A percentile compares a stretch with the other conserved stretches of the same genome.
These are phyloP conservation scores for Axinella damicornis DNA, from an alignment of 37 sponge, comb jelly and placozoan species.

Conservation along the genomic window DNA sequence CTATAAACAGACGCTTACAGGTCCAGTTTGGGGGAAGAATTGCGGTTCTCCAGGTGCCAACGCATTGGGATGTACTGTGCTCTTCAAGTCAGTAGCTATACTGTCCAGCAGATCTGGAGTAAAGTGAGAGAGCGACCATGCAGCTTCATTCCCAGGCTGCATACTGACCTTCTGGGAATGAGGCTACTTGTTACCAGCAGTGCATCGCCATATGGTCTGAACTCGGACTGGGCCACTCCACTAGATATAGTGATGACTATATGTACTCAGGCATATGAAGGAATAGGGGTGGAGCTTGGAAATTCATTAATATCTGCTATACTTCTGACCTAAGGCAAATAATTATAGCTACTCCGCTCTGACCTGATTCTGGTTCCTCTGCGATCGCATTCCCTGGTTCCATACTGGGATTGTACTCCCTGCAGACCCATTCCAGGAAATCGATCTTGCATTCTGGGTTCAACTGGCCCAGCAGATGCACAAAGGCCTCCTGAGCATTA, in stretches of 20 bases:
- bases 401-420: not conserved
- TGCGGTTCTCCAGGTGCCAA: conserved; percentile 25
- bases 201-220: too few species aligned
- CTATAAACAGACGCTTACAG: not conserved
- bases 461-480: conserved; percentile 8
- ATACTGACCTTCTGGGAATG: too few species aligned
- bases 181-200: too few species aligned
- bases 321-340: too few species aligned
- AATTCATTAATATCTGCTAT: too few species aligned
- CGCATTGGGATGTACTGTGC: conserved; percentile 8
- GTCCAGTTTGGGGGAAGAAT: not conserved
- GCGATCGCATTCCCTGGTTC: not conserved
- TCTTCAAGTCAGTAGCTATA: conserved; percentile 17
- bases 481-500: conserved; percentile 20
- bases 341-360: too few species aligned
- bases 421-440: conserved; percentile 32
- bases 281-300: too few species aligned
- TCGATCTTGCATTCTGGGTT: conserved; percentile 19
- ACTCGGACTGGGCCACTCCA: too few species aligned
- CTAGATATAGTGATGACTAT: too few species aligned
- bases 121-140: too few species aligned
- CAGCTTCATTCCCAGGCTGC: too few species aligned
- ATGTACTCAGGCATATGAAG: too few species aligned
- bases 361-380: not conserved
- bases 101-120: conserved; percentile 15